Evolutionary conservation across 1,140 invertebrate species (phyloP), one percentile per base, ranked within the genome.

Genomic region (Rhizoglyphus robini): DNA sequence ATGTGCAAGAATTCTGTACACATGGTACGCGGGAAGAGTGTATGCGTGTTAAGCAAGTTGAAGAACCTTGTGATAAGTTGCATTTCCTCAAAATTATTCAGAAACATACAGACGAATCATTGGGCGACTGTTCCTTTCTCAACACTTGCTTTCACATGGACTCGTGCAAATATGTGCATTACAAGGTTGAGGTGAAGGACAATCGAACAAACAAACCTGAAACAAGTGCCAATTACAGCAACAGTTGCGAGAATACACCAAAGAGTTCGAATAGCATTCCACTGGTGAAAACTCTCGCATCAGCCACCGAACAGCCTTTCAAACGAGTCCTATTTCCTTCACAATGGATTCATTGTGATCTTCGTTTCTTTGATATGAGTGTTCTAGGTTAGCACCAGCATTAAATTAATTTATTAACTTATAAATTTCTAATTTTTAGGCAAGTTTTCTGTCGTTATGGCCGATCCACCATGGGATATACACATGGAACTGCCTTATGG

Each of bases 101-200:
- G 75, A 83, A 84, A 67, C 94, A 97, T 74, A 98, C 95, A 0
- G 95, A 97, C 75, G 93, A 96, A 76, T 84, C 88, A 0, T 79
- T 97, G 4, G 94, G 94, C 0, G 94, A 97, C 74, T 97, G 94
- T 75, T 96, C 92, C 47, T 97, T 97, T 76, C 80, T 97, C 0
- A 97, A 98, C 74, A 98, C 94, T 0, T 97, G 94, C 75, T 98
- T 97, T 74, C 94, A 98, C 74, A 97, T 98, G 93, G 92, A 96
- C 70, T 92, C 88, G 54, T 97, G 94, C 82, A 97, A 96, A 84
- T 94, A 93, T 79, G 90, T 95, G 27, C 90, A 94, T 76, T 95
- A 94, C 74, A 87, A 92, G 79, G 89, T 95, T 1, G 90, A 94
- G 27, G 27, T 29, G 2, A 51, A 51, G 48, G 23, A 51, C 29